Evolutionary conservation across 2,888 invertebrate genomes (phyloP).

Genomic region (Tetragonula carbonaria): DNA sequence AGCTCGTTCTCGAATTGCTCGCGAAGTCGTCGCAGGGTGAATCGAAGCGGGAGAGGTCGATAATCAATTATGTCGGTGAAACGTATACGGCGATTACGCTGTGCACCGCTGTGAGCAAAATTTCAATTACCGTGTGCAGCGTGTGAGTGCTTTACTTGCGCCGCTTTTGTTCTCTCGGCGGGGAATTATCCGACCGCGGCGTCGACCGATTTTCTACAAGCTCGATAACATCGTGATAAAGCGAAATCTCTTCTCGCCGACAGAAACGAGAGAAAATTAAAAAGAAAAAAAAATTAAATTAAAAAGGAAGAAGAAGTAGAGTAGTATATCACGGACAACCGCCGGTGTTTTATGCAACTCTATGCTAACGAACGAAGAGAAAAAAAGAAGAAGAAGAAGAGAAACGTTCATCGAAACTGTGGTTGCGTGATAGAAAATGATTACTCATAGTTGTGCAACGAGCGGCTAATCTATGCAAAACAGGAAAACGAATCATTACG

Average conservation of each 20-base stretch:
- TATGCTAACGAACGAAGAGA: background rate
- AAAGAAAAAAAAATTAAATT: background rate
- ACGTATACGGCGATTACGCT: constrained; percentile 70
- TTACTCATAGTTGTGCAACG: constrained; percentile 49
- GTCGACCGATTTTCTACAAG: constrained; percentile 43
- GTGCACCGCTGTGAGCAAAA: constrained; percentile 65
- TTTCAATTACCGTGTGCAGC: constrained; percentile 71
- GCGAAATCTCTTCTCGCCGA: background rate
- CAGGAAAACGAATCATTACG: constrained; percentile 51
- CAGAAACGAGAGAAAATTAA: background rate
- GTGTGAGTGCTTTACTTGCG: constrained; percentile 8
- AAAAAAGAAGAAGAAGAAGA: background rate
- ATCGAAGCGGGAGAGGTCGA: constrained; percentile 41
- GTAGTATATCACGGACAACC: too few species aligned
- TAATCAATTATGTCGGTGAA: constrained; percentile 58
- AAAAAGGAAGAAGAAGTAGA: too few species aligned
- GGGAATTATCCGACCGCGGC: constrained; percentile 62
- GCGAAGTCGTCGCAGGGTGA: constrained; percentile 7
- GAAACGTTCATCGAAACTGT: background rate
- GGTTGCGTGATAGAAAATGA: constrained; percentile 50
- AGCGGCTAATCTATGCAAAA: constrained; percentile 38
- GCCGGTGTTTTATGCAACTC: background rate
- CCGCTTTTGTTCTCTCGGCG: constrained; percentile 62
- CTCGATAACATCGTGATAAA: constrained; percentile 33
- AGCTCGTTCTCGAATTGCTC: constrained; percentile 16